Evolutionary conservation across 2,797 vertebrate species (phyloP).

Genomic region (Cossypha heuglini): DNA sequence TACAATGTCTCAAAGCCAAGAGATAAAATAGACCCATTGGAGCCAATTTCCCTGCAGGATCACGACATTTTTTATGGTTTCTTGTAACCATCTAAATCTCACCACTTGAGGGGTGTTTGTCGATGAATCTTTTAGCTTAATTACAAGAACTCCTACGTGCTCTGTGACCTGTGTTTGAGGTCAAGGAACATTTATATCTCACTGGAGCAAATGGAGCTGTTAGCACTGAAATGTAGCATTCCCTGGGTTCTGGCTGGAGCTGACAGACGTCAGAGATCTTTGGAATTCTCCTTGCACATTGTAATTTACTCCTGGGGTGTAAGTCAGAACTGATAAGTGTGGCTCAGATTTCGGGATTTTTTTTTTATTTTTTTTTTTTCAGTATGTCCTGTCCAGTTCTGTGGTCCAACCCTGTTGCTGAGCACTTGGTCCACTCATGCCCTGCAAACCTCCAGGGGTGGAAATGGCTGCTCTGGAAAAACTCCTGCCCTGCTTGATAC

Average conservation of each 20-base stretch:
- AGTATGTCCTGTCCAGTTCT: background rate
- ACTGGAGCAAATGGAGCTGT: background rate
- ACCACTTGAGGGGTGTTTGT: slow-evolving; percentile 21
- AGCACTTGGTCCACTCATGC: rapidly evolving
- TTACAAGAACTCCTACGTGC: slow-evolving; percentile 7
- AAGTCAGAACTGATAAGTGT: background rate
- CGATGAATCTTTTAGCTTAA: slow-evolving; percentile 55
- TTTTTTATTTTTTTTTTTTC: background rate
- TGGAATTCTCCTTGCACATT: background rate
- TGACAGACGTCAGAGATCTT: background rate
- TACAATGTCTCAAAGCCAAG: background rate
- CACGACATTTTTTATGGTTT: slow-evolving; percentile 52
- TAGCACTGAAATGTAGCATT: background rate
- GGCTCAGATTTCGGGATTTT: background rate
- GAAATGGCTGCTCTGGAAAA: background rate
- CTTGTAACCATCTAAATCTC: slow-evolving; percentile 46
- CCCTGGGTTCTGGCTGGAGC: background rate
- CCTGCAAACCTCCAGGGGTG: background rate
- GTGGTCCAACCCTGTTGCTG: background rate
- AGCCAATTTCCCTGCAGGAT: slow-evolving; percentile 50
- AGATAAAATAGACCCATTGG: slow-evolving; percentile 1
- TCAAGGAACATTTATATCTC: slow-evolving; percentile 40
- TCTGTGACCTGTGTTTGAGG: slow-evolving; percentile 9
- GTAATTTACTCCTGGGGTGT: background rate
- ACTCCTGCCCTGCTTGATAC: background rate